Percentiles rank a stretch among this genome's conserved stretches.
phyloP scores from a whole-genome alignment of 2,888 invertebrate genomes.

The Ganaspis brasiliensis region DNA sequence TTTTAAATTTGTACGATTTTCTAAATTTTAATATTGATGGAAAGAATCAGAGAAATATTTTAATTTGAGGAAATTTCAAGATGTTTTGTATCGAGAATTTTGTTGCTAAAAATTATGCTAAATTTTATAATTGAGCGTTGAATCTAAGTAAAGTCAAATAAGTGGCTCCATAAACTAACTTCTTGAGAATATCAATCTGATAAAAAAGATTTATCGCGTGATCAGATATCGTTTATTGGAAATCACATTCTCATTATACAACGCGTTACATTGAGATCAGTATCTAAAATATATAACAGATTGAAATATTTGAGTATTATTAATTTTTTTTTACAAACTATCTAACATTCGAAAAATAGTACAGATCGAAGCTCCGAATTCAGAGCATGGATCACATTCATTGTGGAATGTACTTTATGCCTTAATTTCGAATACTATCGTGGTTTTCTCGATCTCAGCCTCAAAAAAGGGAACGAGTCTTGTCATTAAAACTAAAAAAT shows the following conservation, averaged over 20 bases:
- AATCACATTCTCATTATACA: conserved; percentile 37
- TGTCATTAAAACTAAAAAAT: not conserved
- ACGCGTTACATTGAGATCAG: conserved; percentile 71
- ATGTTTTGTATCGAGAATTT: not conserved
- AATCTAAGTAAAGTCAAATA: not conserved
- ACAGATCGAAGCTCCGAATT: conserved; percentile 45
- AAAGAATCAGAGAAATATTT: not conserved
- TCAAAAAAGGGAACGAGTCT: conserved; percentile 26
- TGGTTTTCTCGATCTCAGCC: conserved; percentile 19
- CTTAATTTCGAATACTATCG: conserved; percentile 38
- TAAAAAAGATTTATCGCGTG: conserved; percentile 50
- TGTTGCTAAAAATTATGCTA: not conserved
- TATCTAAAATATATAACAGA: conserved; percentile 72
- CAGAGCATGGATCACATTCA: not conserved
- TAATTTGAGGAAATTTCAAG: not conserved
- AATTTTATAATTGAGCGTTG: conserved; percentile 17
- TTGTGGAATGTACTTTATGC: conserved; percentile 50
- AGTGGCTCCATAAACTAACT: conserved; percentile 51
- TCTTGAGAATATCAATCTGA: conserved; percentile 52
- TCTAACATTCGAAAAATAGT: conserved; percentile 66
- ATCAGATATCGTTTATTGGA: conserved; percentile 55
- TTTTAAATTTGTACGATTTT: not conserved
- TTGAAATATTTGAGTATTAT: conserved; percentile 71
- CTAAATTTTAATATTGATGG: not conserved
- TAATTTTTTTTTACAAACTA: conserved; percentile 64